Percentiles rank a stretch among this genome's conserved stretches.
phyloP scores from a whole-genome alignment of 2,797 vertebrate species.

The Scyliorhinus canicula region DNA sequence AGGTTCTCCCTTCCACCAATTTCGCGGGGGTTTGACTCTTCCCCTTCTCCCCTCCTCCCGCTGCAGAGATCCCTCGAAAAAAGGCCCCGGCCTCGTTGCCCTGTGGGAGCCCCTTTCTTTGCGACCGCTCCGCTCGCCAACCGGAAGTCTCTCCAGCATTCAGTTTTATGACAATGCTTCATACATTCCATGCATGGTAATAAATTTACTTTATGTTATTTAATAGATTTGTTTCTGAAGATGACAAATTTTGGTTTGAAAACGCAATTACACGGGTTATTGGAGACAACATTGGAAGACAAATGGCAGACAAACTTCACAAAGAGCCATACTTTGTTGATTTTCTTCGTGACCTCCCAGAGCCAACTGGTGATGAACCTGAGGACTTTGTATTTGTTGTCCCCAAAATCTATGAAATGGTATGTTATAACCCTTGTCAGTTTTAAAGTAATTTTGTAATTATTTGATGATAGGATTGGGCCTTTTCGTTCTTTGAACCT shows the following conservation, averaged over 20 bases:
- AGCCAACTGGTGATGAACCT: constrained; percentile 59
- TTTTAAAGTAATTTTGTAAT: neutral
- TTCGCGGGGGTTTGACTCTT: too few species aligned
- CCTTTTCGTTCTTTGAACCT: neutral
- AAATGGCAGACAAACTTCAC: constrained; percentile 38
- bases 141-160: too few species aligned
- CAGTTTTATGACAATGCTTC: too few species aligned
- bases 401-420: constrained; percentile 64
- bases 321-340: constrained; percentile 62
- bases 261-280: constrained; percentile 46
- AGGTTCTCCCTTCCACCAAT: too few species aligned
- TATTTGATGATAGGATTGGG: neutral
- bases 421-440: constrained; percentile 42
- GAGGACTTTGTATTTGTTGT: constrained; percentile 54
- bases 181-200: neutral
- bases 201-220: constrained; percentile 20
- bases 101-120: too few species aligned
- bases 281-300: constrained; percentile 49
- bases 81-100: too few species aligned
- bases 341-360: constrained; percentile 61
- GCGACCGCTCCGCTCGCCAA: too few species aligned
- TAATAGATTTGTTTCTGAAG: constrained; percentile 57
- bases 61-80: too few species aligned
- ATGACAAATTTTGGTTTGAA: constrained; percentile 61
- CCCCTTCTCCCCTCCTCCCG: too few species aligned